Base-by-base conservation (phyloP, 2,113 vertebrate species). In the Bungarus multicinctus region DNA sequence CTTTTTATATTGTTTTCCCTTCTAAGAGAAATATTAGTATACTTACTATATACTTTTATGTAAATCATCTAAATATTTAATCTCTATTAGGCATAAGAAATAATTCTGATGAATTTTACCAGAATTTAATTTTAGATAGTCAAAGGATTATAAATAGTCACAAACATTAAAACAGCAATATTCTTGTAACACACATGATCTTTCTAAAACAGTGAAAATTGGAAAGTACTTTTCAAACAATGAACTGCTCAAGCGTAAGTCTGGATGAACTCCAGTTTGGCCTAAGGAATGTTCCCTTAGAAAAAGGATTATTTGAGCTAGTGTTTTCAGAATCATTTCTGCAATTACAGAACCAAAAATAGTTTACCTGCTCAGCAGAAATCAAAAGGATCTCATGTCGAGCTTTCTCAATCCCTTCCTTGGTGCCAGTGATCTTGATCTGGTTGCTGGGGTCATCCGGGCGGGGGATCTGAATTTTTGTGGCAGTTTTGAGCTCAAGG, bases 361-460 rank as follows among this genome's bases (percentile, higher is more conserved):
- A 27, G 90, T 34, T 89, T 97, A 99, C 99, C 99, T 99, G 99
- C 97, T 99, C 99, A 43, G 99, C 99, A 81, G 99, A 99, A 97
- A 99, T 99, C 90, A 99, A 97, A 96, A 99, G 96, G 95, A 99
- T 99, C 96, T 99, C 99, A 0, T 99, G 99, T 95, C 99, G 99
- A 30, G 99, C 99, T 96, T 99, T 99, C 97, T 99, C 99, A 90
- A 99, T 98, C 96, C 99, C 99, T 96, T 99, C 99, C 96, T 99
- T 99, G 93, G 99, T 99, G 95, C 99, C 99, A 88, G 99, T 99
- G 98, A 99, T 99, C 98, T 99, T 99, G 97, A 99, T 99, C 97
- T 98, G 99, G 97, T 99, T 99, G 98, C 99, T 99, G 97, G 98
- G 96, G 97, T 99, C 99, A 25, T 99, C 99, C 0, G 99, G 99